Conservation (phyloP, 2,888 invertebrate genomes). For the Acleris laterana region DNA sequence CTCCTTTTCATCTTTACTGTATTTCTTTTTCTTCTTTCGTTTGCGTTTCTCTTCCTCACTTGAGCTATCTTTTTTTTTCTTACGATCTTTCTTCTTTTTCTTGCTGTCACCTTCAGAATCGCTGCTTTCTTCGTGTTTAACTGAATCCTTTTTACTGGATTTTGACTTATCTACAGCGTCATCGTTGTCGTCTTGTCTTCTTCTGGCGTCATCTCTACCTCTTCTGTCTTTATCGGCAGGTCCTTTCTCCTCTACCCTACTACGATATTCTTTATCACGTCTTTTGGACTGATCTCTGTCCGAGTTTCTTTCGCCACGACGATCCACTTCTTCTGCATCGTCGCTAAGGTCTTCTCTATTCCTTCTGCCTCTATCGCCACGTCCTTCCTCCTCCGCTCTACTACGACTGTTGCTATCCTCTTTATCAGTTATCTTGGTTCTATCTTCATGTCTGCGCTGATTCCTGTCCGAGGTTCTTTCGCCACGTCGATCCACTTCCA, state of each 20-base stretch:
- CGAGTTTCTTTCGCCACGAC: background rate
- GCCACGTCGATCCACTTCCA: background rate
- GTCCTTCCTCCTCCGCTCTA: background rate
- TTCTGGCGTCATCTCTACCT: conserved; percentile 15
- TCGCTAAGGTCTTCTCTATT: conserved; percentile 12
- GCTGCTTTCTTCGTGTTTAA: conserved; percentile 39
- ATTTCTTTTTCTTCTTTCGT: conserved; percentile 36
- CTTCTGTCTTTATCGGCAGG: conserved; percentile 7
- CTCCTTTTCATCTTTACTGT: conserved; percentile 33
- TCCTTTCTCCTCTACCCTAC: background rate
- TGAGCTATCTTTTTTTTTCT: conserved; percentile 17
- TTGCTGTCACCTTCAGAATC: conserved; percentile 38
- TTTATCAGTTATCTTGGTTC: background rate
- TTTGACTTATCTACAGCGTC: background rate
- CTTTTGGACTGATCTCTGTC: background rate
- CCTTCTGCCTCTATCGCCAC: conserved; percentile 13
- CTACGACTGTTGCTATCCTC: background rate
- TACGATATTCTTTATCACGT: background rate
- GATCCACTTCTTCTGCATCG: background rate
- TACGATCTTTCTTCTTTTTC: conserved; percentile 36
- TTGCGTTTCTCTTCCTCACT: conserved; percentile 23
- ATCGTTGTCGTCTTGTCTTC: conserved; percentile 37
- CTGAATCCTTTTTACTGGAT: conserved; percentile 23
- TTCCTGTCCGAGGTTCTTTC: background rate
- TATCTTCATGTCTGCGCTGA: background rate